Evolutionary conservation across 1,140 invertebrate species (phyloP), one percentile per base, ranked within the genome.

Genomic region (Drusus annulatus): DNA sequence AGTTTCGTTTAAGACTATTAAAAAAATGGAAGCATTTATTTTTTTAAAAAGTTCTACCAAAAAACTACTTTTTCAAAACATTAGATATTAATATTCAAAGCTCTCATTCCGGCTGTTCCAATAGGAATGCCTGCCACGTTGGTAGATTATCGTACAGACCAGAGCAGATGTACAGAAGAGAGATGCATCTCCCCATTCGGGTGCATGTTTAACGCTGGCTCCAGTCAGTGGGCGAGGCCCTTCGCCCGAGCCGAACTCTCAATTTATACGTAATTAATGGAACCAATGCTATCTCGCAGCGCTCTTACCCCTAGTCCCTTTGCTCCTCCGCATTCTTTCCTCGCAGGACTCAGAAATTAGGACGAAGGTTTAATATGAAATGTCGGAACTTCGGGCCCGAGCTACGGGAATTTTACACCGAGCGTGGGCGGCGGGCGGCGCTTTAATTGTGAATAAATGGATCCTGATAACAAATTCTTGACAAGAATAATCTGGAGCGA

Each of bases 181-280:
- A 36, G 31, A 45, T 45, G 36, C 36, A 45, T 8, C 8, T 45
- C 10, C 10, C 36, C 7, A 10, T 13, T 45, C 36, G 8, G 62
- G 62, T 21, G 15, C 62, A 16, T 65, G 28, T n/a, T 63, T 25
- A 28, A 65, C 25, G 36, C n/a, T 6, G 62, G 25, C 13, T 65
- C 62, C 19, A 25, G 52, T 16, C 19, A 31, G 69, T 74, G 17
- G 69, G 51, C 7, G 69, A 7, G 69, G 69, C n/a, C 45, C 69
- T 52, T 23, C 19, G 19, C 58, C 52, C 7, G 50, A 19, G 28
- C 52, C 16, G 19, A 51, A 54, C 71, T 74, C 71, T 74, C 19
- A 54, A 74, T 74, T 74, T 74, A 74, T 25, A 54, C 17, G 71
- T 54, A 74, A 74, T 74, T 74, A 74, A 74, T 74, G 71, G 71